Conservation (phyloP, 2,113 vertebrate genomes). For the Coryphaenoides rupestris region DNA sequence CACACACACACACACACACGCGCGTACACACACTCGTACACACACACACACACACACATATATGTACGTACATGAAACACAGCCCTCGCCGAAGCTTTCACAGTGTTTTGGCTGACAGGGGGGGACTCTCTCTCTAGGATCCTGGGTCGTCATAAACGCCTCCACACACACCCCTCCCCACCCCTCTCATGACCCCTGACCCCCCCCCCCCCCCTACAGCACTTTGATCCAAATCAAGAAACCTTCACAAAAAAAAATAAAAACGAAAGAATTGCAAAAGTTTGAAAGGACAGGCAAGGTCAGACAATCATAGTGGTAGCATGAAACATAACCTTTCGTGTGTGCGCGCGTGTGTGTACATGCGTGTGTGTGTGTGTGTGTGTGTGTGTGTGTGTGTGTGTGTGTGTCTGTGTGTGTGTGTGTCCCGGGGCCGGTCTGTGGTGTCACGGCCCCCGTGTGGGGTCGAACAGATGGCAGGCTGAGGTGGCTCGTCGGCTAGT, state of each 20-base stretch:
- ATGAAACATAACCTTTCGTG: constrained; percentile 3
- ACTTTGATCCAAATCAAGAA: too few relatives aligned
- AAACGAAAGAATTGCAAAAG: neutral
- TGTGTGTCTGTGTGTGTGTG: neutral
- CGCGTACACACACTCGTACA: too few relatives aligned
- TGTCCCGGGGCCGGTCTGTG: constrained; percentile 17
- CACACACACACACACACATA: too few relatives aligned
- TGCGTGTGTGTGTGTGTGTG: constrained; percentile 5
- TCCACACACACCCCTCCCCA: too few relatives aligned
- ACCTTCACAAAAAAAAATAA: too few relatives aligned
- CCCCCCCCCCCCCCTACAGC: too few relatives aligned
- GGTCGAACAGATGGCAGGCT: constrained; percentile 86
- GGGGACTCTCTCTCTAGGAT: constrained; percentile 25
- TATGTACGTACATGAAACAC: too few relatives aligned
- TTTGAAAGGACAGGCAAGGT: neutral
- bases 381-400: neutral
- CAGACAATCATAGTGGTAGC: neutral
- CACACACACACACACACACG: neutral
- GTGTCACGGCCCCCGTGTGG: constrained; percentile 71
- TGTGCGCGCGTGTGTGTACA: neutral
- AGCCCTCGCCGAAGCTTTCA: too few relatives aligned
- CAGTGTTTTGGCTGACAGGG: too few relatives aligned
- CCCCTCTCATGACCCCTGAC: constrained; percentile 15
- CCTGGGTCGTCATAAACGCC: constrained; percentile 47
- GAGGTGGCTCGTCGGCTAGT: constrained; percentile 85